Base-by-base conservation (phyloP, 1,140 invertebrate genomes). In the Heterodera schachtii region DNA sequence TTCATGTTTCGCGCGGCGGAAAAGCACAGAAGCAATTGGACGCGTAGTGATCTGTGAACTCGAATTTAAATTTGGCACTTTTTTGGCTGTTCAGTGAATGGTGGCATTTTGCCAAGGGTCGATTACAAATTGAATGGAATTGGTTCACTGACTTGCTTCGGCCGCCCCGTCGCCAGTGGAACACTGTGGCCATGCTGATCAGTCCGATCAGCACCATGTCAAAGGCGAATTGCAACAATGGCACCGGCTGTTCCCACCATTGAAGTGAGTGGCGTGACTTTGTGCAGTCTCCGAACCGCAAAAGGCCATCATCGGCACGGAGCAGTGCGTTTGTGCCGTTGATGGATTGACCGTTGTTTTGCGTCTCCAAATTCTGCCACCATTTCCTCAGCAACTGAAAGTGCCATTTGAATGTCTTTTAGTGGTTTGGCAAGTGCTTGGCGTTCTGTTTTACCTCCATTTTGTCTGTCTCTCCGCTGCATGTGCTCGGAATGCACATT, bases 401-500 rank as follows among this genome's bases (percentile, higher is more conserved):
- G 79, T 52, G 43, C 71, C 84, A 81, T 52, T 52, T 11, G 11
- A 52, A 52, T 52, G 49, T 6, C 49, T 52, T 52, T 52, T 52
- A 0, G 6, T 57, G 81, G 83, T 44, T 13, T 82, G 52, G 1
- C 16, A 77, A 57, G 5, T 46, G 19, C 76, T 13, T 5, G 16
- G 57, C 43, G 16, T 13, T 31, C 73, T 41, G 43, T 71, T 67
- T 81, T 71, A 87, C 86, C 79, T 73, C 75, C 21, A 81, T 60
- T 66, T 85, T 73, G 73, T 89, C 89, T 77, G 86, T 82, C 31
- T 84, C 87, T 46, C 70, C 76, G 44, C 76, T 78, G 75, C 88
- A 89, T 49, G 88, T 85, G 49, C 77, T 81, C 57, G 88, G 88
- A 75, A 89, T 89, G 74, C 88, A 89, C 16, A 90, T 82, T 19